A percentile compares a stretch with the other conserved stretches of the same genome.
Evolutionary conservation across 2,797 vertebrate genomes (phyloP).

Genomic region (Pterois miles): DNA sequence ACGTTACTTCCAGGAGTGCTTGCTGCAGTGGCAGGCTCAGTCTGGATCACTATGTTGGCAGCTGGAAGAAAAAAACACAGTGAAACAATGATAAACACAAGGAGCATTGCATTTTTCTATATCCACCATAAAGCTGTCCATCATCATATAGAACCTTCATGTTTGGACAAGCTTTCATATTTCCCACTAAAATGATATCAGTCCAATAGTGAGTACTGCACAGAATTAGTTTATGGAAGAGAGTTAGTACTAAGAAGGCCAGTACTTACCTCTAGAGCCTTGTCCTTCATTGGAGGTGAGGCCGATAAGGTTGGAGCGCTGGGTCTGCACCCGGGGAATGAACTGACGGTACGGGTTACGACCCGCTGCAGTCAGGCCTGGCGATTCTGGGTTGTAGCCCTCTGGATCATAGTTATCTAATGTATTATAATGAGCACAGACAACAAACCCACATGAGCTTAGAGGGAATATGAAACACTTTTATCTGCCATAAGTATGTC

Average conservation of each 20-base stretch:
- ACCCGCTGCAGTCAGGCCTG: slow-evolving; percentile 92
- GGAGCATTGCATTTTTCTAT: background rate
- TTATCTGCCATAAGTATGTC: background rate
- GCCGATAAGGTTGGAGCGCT: slow-evolving; percentile 97
- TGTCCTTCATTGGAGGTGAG: slow-evolving; percentile 93
- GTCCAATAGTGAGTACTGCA: background rate
- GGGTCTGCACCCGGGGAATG: slow-evolving; percentile 94
- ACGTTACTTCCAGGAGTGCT: slow-evolving; percentile 82
- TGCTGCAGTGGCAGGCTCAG: slow-evolving; percentile 86
- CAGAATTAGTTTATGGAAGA: background rate
- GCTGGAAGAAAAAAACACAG: slow-evolving; percentile 77
- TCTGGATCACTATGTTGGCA: slow-evolving; percentile 97
- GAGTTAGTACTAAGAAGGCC: background rate
- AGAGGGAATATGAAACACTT: background rate
- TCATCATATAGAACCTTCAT: no score
- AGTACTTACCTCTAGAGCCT: slow-evolving; percentile 91
- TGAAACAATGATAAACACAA: background rate
- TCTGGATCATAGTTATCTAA: slow-evolving; percentile 97
- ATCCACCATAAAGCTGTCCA: background rate
- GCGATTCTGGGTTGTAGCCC: slow-evolving; percentile 98
- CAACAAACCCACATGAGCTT: background rate
- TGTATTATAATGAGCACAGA: slow-evolving; percentile 12
- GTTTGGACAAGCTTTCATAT: background rate
- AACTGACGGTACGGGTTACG: slow-evolving; percentile 95
- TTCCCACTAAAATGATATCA: background rate